Percentiles rank a stretch among this genome's conserved stretches.
Evolutionary conservation across 2,113 vertebrate genomes (phyloP).

Genomic region (Daboia siamensis): DNA sequence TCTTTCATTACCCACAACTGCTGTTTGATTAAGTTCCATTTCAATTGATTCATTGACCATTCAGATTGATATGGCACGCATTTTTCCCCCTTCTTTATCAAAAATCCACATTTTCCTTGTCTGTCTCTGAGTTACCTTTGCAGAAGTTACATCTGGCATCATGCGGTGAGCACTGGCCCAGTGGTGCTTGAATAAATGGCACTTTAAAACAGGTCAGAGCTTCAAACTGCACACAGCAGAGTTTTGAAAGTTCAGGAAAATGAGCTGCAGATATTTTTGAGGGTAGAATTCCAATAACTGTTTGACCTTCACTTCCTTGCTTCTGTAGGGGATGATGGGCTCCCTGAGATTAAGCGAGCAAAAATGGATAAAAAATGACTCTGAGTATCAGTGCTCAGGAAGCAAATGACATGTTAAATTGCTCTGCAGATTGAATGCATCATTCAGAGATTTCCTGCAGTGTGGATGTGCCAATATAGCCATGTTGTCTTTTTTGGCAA

Average conservation of each 20-base stretch:
- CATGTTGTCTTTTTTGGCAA: conserved; percentile 78
- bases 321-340: conserved; percentile 51
- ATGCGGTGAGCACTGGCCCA: conserved; percentile 10
- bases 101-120: neutral
- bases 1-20: no score
- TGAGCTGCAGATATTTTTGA: conserved; percentile 53
- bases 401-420: conserved; percentile 80
- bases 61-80: neutral
- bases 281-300: conserved; percentile 52
- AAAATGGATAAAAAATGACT: conserved; percentile 68
- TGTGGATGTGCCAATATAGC: conserved; percentile 67
- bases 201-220: conserved; percentile 48
- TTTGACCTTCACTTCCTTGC: conserved; percentile 64
- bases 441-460: conserved; percentile 76
- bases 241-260: conserved; percentile 48
- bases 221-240: conserved; percentile 58
- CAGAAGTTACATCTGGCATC: conserved; percentile 23
- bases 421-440: conserved; percentile 74
- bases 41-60: neutral
- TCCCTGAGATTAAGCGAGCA: conserved; percentile 55
- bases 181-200: conserved; percentile 36
- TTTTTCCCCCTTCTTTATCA: neutral
- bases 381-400: conserved; percentile 77
- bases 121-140: conserved; percentile 8
- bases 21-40: neutral